Base-by-base conservation (phyloP, 2,888 invertebrate species). In the Andrena bucephala region DNA sequence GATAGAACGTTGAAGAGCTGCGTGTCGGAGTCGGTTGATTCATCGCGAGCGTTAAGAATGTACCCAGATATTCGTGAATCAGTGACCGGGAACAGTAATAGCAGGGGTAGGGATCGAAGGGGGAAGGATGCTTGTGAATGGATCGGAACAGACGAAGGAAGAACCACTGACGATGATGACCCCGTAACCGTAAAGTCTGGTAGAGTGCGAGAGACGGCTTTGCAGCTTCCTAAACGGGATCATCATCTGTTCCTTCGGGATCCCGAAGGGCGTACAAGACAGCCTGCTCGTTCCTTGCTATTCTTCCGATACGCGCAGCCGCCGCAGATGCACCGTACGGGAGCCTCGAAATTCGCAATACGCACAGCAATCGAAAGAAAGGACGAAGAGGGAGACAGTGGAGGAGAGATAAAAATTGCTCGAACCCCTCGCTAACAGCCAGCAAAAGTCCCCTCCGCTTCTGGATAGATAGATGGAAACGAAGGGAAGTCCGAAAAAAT, bases 161-260 rank as follows among this genome's bases (percentile, higher is more conserved):
- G 71, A 79, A 74, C 60, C 85, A 62, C 76, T 78, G 81, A 50
- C 36, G 71, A 86, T 80, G 90, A 91, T 89, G 90, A 92, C 89
- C 90, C 87, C 89, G 89, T 92, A 92, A 91, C 91, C 90, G 91
- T 87, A 90, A 89, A 90, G 89, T 90, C 87, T 90, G 85, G 83
- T 50, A 54, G 79, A 71, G 81, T 2, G 57, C 81, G 77, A 62
- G 83, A 85, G 85, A 85, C 89, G 78, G 85, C 87, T 85, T 86
- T 88, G 90, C 92, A 92, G 90, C 91, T 91, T 91, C 90, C 90
- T 90, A 92, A 92, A 93, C 92, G 93, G 92, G 93, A 93, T 93
- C 92, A 77, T 88, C 88, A 92, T 93, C 91, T 92, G 91, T 92
- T 93, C 91, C 92, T 92, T 89, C 91, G 86, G 90, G 91, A 91